Evolutionary conservation across 2,888 invertebrate species (phyloP), one percentile per base, ranked within the genome.

Genomic region (Xylocampa areola): DNA sequence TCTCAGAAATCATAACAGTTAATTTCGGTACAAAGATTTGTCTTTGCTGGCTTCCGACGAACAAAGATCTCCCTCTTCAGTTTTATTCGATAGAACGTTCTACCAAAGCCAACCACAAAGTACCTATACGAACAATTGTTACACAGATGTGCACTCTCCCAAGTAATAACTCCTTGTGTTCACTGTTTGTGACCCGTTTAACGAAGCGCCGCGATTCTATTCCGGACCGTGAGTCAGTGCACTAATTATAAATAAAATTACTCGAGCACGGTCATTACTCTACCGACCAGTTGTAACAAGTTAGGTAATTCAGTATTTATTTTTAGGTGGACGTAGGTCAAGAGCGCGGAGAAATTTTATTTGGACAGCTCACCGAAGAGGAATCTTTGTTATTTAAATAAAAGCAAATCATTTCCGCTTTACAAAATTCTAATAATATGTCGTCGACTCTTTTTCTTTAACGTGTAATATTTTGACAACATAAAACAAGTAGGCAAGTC

Each of bases 281-380:
- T 68, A 75, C 64, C 68, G 50, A 48, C 72, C 50, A 59, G 76
- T 77, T 72, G 73, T 73, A 74, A 75, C 73, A 72, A 71, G 77
- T 82, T 79, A 75, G 77, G 76, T 84, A 87, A 88, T 81, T 70
- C 68, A 32, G 70, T 79, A 72, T 76, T 77, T 80, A 81, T 82
- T 76, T 80, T 71, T 73, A 65, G 71, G 68, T 21, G 48, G 54
- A 55, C 86, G 79, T 85, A 85, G 88, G 88, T 90, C 88, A 89
- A 84, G 86, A 85, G 76, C 85, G 68, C 67, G 64, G 61, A 60
- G 50, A 49, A 49, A 59, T 50, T 55, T 57, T 59, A 49, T 67
- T 47, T 16, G 14, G 47, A 30, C 6, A 41, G 2, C 25, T 10
- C 14, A 40, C 5, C 10, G 7, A 27, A 29, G 6, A 8, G 35